Evolutionary conservation across 2,888 invertebrate species (phyloP).

Genomic region (Epirrita christyi): DNA sequence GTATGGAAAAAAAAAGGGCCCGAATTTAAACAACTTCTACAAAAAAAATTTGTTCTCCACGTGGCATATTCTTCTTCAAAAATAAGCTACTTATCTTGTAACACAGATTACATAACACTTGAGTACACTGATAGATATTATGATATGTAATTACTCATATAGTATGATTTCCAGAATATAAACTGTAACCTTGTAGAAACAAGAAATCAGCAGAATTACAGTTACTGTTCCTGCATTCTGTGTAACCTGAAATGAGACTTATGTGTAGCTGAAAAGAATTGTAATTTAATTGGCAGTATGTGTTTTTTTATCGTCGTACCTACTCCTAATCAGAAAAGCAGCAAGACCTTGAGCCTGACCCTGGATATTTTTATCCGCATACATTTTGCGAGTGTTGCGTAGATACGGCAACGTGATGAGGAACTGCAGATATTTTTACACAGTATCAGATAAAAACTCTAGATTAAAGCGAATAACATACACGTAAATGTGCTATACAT

Average conservation of each 20-base stretch:
- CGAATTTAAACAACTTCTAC: too few relatives aligned
- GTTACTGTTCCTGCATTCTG: conserved; percentile 69
- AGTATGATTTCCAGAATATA: conserved; percentile 54
- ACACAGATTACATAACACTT: conserved; percentile 8
- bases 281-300: conserved; percentile 51
- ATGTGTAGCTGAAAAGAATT: conserved; percentile 46
- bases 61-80: neutral
- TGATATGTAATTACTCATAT: conserved; percentile 33
- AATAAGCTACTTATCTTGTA: conserved; percentile 1
- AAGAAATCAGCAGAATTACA: conserved; percentile 75
- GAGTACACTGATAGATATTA: conserved; percentile 9
- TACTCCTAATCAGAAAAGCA: conserved; percentile 80
- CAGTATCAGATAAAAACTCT: conserved; percentile 52
- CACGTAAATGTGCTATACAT: conserved; percentile 33
- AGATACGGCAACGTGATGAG: conserved; percentile 63
- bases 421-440: conserved; percentile 54
- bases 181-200: conserved; percentile 68
- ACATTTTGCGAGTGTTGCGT: conserved; percentile 74
- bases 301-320: conserved; percentile 69
- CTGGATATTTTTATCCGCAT: conserved; percentile 82
- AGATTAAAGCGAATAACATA: conserved; percentile 45
- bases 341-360: conserved; percentile 81
- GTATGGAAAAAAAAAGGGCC: too few relatives aligned
- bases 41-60: too few relatives aligned
- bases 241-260: conserved; percentile 54